phyloP scores from a whole-genome alignment of 2,888 invertebrate genomes.

The Dryobota labecula region DNA sequence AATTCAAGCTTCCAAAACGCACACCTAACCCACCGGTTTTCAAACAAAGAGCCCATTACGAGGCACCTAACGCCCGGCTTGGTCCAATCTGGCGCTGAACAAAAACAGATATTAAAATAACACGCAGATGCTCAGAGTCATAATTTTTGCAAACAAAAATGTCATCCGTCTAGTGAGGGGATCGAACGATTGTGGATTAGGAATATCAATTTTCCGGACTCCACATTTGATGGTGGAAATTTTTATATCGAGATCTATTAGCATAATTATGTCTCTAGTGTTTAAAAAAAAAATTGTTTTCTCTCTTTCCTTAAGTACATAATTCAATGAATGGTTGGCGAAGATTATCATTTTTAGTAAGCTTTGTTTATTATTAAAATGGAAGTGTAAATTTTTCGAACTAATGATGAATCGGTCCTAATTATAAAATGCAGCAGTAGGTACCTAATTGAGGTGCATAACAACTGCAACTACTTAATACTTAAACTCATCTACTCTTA shows the following conservation, averaged over 20 bases:
- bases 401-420: too few relatives aligned
- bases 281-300: not conserved
- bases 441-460: not conserved
- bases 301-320: not conserved
- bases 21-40: slow-evolving; percentile 17
- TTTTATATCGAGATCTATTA: not conserved
- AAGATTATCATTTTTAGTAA: not conserved
- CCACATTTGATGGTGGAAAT: not conserved
- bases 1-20: slow-evolving; percentile 26
- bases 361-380: not conserved
- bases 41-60: slow-evolving; percentile 58
- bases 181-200: slow-evolving; percentile 15
- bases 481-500: too few relatives aligned
- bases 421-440: not conserved
- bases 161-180: slow-evolving; percentile 64
- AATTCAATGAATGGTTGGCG: not conserved
- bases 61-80: slow-evolving; percentile 58
- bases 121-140: slow-evolving; percentile 61
- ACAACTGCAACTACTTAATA: not conserved
- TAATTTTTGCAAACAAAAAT: slow-evolving; percentile 73
- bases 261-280: not conserved
- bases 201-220: slow-evolving; percentile 31
- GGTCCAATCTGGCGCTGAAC: slow-evolving; percentile 61
- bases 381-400: not conserved
- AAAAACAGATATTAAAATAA: slow-evolving; percentile 66